These are phyloP conservation scores for Phenacoccus solenopsis DNA, from an alignment of 1,140 invertebrate species.

Conservation along the genomic window DNA sequence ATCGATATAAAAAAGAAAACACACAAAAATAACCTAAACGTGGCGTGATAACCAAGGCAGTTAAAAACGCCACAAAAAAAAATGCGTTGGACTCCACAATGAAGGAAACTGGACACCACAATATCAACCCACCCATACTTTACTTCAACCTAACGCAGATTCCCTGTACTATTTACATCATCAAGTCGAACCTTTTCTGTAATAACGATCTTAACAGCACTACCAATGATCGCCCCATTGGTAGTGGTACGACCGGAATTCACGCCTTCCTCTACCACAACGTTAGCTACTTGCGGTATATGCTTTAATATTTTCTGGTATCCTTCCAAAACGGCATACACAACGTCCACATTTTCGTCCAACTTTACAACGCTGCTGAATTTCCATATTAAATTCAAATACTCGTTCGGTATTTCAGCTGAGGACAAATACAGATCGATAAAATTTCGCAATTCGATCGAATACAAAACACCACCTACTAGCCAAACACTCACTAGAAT, in stretches of 20 bases:
- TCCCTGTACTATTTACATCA: background rate
- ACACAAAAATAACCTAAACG: too few species aligned
- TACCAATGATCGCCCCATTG: background rate
- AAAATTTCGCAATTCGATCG: background rate
- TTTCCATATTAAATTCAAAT: background rate
- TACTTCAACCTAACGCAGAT: too few species aligned
- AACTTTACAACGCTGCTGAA: background rate
- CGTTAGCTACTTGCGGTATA: background rate
- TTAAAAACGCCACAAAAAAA: too few species aligned
- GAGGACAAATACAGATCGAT: background rate
- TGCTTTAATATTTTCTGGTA: background rate
- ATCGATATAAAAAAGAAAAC: too few species aligned
- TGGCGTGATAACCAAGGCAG: too few species aligned
- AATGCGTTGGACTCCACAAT: too few species aligned
- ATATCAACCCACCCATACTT: too few species aligned
- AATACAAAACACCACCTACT: background rate
- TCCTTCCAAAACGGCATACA: background rate
- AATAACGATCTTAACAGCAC: background rate
- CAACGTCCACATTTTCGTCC: conserved; percentile 3
- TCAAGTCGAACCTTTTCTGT: background rate
- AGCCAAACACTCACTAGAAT: background rate
- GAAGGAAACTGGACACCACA: too few species aligned
- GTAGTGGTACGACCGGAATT: background rate
- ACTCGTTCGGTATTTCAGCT: background rate
- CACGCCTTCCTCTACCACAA: background rate